These are phyloP conservation scores for Mechanitis messenoides DNA, from an alignment of 2,888 invertebrate species.

Conservation along the genomic window DNA sequence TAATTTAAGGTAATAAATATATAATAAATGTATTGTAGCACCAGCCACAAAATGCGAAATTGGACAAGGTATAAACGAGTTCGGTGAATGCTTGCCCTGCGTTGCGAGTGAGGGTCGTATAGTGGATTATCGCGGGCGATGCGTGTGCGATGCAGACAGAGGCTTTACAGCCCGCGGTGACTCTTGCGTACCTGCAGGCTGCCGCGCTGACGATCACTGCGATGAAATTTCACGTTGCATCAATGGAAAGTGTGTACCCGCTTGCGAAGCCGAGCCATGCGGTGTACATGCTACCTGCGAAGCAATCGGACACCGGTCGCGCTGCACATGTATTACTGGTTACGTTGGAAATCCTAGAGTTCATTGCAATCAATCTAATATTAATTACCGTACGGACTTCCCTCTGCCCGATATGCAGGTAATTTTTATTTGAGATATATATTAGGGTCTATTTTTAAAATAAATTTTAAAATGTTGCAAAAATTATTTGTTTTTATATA, in stretches of 20 bases:
- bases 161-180: constrained; percentile 87
- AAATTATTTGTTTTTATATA: too few species aligned
- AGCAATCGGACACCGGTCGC: constrained; percentile 84
- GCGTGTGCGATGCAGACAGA: constrained; percentile 87
- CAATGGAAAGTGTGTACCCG: constrained; percentile 85
- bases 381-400: constrained; percentile 84
- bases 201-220: constrained; percentile 84
- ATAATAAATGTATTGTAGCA: constrained; percentile 37
- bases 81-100: constrained; percentile 87
- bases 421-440: constrained; percentile 13
- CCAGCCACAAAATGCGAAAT: constrained; percentile 83
- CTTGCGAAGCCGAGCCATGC: constrained; percentile 85
- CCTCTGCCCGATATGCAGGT: constrained; percentile 87
- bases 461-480: too few species aligned
- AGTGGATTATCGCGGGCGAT: constrained; percentile 85
- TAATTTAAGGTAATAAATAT: not conserved
- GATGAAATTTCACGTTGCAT: constrained; percentile 86
- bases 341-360: constrained; percentile 86
- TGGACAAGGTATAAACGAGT: constrained; percentile 84
- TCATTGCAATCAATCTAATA: constrained; percentile 77
- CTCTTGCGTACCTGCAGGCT: constrained; percentile 86
- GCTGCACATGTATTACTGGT: constrained; percentile 86
- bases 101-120: constrained; percentile 82
- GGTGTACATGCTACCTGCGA: constrained; percentile 87
- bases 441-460: too few species aligned